Base-by-base conservation (phyloP, 2,797 vertebrate genomes). In the Rhincodon typus region DNA sequence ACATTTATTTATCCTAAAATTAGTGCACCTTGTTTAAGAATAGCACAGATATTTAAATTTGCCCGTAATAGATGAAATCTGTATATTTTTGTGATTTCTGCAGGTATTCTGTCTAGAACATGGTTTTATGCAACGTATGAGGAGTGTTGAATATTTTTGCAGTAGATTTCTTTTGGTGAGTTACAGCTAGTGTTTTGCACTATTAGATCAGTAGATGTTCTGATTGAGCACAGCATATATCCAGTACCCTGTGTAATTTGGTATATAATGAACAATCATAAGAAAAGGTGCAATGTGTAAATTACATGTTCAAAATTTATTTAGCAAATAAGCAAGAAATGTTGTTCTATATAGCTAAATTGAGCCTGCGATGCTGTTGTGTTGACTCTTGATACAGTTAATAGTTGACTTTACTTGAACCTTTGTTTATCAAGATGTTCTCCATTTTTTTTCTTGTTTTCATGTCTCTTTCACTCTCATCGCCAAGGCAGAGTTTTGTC, bases 1-100 rank as follows among this genome's bases (percentile, higher is more conserved):
- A 91, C 62, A n/a, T 91, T 38, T 82, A 82, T 42, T 42, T 91
- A 67, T 93, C 90, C n/a, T 42, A 93, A 93, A 91, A 30, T 66
- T 69, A 93, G 10, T 93, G 66, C 67, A 69, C n/a, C 7, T 66
- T 62, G 7, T 77, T 77, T 90, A 17, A 53, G 30, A 62, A 62
- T 93, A 42, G 66, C 34, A 93, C 66, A 67, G 42, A 69, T 93
- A 69, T 69, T 93, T 69, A 69, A 69, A 93, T 69, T 93, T 93
- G 34, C 7, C 34, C 38, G 10, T 34, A 53, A 77, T 94, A 72
- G 46, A 53, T 74, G 4, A 91, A 34, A 4, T 95, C 77, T 95
- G 46, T 77, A 95, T 95, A 74, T 57, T 95, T 94, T 74, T 53
- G 46, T 95, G 46, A 95, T 17, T 50, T 95, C 69, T 50, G 17